Base-by-base conservation (phyloP, 2,888 invertebrate genomes). In the Alsophila aescularia region DNA sequence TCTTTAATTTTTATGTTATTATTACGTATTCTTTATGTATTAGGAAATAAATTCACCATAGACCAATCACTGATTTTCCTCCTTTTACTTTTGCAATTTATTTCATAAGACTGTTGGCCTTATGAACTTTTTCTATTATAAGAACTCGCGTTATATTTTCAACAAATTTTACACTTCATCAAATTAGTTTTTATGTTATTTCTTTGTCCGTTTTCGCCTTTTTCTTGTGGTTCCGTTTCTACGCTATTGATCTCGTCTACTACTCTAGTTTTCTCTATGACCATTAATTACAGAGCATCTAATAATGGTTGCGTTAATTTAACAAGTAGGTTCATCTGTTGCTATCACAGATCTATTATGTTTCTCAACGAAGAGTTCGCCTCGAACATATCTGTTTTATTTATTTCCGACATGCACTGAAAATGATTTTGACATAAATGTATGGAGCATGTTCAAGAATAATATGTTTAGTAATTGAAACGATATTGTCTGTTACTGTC, bases 401-500 rank as follows among this genome's bases (percentile, higher is more conserved):
- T 14, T 34, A n/a, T 2, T 31, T 31, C 27, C 7, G 27, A 24
- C n/a, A 40, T n/a, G 6, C 34, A 7, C 5, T 5, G n/a, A 16
- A 16, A 36, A 10, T 4, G 3, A 16, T 35, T 35, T 35, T 35
- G 14, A 15, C 42, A 13, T 40, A 29, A 18, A 37, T 39, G 7
- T 12, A 18, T 21, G 6, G n/a, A 16, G 31, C 15, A 16, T n/a
- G 31, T 29, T 7, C 31, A 31, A 42, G 16, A 31, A 31, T 29
- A 39, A 14, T 13, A 18, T 29, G 3, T 24, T n/a, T 50, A 5
- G 12, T 42, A 52, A 35, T 18, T 53, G 40, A 51, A 60, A 50
- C 48, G 27, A 27, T 53, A 36, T 55, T 58, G 57, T 59, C 59
- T 60, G 60, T 64, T 70, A 66, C 69, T 72, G 75, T 76, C 81